Conservation (phyloP, 2,113 vertebrate species). For the Cyprichromis sp. region DNA sequence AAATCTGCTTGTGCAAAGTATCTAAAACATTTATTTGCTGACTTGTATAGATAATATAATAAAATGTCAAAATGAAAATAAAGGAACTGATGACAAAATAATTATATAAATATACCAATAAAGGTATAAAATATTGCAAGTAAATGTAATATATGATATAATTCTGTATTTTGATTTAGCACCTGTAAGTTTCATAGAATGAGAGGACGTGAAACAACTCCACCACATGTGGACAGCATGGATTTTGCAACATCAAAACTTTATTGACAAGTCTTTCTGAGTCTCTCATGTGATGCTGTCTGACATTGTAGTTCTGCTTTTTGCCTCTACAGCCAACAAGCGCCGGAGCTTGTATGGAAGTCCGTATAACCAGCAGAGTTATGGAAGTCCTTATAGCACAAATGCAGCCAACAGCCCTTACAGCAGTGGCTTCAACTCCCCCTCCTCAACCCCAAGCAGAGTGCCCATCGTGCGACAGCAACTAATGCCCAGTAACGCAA, state of each 20-base stretch:
- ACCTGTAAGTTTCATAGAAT: neutral
- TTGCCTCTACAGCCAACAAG: constrained; percentile 80
- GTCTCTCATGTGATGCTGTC: neutral
- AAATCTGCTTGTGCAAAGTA: neutral
- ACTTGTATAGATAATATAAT: neutral
- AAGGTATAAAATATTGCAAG: neutral
- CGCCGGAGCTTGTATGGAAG: constrained; percentile 87
- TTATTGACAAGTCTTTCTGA: neutral
- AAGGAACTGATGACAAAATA: neutral
- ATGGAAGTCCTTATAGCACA: constrained; percentile 83
- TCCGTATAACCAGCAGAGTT: constrained; percentile 79
- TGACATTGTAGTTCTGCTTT: neutral
- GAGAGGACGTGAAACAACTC: neutral
- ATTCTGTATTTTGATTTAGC: neutral
- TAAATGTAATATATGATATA: neutral
- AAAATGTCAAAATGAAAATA: neutral
- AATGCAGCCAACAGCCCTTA: constrained; percentile 88
- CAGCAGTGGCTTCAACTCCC: constrained; percentile 93
- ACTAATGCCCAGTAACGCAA: constrained; percentile 83
- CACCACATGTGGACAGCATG: neutral
- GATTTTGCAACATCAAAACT: neutral
- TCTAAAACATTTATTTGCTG: neutral
- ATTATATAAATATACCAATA: neutral
- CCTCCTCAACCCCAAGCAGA: constrained; percentile 86
- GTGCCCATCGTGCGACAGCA: constrained; percentile 87